Conservation (phyloP, 2,888 invertebrate species). For the Tetranychus truncatus region DNA sequence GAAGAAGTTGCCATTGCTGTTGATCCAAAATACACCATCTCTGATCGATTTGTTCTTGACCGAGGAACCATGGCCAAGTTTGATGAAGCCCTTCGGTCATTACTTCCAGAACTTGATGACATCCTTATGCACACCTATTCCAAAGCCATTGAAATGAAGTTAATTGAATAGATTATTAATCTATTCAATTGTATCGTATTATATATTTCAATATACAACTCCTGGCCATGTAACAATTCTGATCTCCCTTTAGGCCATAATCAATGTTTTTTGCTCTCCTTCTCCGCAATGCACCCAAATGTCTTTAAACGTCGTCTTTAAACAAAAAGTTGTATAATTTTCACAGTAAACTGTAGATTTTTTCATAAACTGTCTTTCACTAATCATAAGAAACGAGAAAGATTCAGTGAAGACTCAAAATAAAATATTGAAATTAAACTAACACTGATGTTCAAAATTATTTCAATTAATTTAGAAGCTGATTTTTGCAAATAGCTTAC, state of each 20-base stretch:
- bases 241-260: not conserved
- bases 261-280: not conserved
- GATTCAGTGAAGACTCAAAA: not conserved
- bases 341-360: too few relatives aligned
- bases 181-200: not conserved
- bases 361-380: too few relatives aligned
- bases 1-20: slow-evolving; percentile 3
- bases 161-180: not conserved
- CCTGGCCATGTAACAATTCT: too few relatives aligned
- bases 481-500: too few relatives aligned
- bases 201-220: too few relatives aligned
- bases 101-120: slow-evolving; percentile 11
- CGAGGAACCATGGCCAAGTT: slow-evolving; percentile 7
- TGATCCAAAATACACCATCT: slow-evolving; percentile 9
- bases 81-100: not conserved
- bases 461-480: too few relatives aligned
- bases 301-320: too few relatives aligned
- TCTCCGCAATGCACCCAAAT: not conserved
- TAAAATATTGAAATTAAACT: not conserved
- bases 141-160: slow-evolving; percentile 14
- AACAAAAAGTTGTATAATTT: too few relatives aligned
- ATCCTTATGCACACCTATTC: slow-evolving; percentile 8
- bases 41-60: slow-evolving; percentile 11
- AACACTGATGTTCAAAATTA: too few relatives aligned
- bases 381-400: not conserved